Percentiles rank a stretch among this genome's conserved stretches.
Evolutionary conservation across 2,888 invertebrate species (phyloP).

Genomic region (Cerceris ruficornis): DNA sequence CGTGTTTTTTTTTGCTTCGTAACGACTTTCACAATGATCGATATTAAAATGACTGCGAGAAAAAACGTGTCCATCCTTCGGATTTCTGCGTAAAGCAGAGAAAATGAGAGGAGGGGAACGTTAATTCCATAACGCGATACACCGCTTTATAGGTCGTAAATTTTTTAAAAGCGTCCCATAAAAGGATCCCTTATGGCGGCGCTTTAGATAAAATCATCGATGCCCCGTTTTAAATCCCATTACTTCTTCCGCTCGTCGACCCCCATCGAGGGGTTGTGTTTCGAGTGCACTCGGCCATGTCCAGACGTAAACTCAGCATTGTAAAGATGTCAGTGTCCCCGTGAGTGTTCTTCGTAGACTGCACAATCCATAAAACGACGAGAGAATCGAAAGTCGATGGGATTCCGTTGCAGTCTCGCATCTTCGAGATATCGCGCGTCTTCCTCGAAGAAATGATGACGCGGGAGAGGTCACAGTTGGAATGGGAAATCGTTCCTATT

Average conservation of each 20-base stretch:
- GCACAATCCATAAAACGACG: constrained; percentile 13
- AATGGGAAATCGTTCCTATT: no score
- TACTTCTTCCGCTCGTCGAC: background rate
- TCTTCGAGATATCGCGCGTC: constrained; percentile 5
- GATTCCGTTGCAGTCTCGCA: background rate
- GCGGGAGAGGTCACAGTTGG: background rate
- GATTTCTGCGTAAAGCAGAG: background rate
- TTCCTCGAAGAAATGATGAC: background rate
- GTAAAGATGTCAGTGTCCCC: background rate
- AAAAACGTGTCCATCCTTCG: no score
- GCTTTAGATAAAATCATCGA: constrained; percentile 40
- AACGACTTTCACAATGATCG: no score
- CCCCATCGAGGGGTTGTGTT: background rate
- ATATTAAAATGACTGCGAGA: no score
- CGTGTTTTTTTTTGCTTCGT: no score
- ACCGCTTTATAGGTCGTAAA: constrained; percentile 39
- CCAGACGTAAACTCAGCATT: constrained; percentile 28
- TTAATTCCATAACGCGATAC: constrained; percentile 22
- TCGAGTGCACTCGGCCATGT: constrained; percentile 4
- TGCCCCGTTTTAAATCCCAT: constrained; percentile 23
- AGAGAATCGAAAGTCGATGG: constrained; percentile 5
- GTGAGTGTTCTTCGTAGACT: background rate
- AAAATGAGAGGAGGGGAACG: background rate
- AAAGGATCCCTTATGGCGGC: constrained; percentile 16
- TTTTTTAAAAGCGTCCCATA: constrained; percentile 10